Base-by-base conservation (phyloP, 2,113 vertebrate species). In the Salvelinus alpinus region DNA sequence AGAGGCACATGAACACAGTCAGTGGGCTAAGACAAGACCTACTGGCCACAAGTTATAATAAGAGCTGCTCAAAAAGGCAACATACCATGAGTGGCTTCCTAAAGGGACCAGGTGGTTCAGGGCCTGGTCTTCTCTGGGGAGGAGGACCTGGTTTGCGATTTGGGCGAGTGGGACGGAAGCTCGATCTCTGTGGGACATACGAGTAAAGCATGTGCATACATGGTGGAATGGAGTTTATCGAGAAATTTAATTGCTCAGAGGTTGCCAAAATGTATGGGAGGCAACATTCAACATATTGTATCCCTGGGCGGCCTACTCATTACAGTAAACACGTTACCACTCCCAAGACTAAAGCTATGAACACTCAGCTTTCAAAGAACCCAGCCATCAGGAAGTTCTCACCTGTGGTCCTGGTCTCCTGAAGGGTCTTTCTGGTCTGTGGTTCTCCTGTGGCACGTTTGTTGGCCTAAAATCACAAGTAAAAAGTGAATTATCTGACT, bases 71-170 rank as follows among this genome's bases (percentile, higher is more conserved):
- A 18, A 12, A 29, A 64, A 2, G 2, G 4, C 4, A 1, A 44
- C 82, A 59, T 84, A 94, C 93, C 93, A 94, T 93, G 60, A 94
- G 88, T 0, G 93, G 92, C 75, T 90, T 90, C 81, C 91, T 81
- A n/a, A 90, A 1, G 59, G 86, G 64, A 24, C 84, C 86, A 0
- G 80, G 73, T 25, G 73, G n/a, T 2, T 88, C 90, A 27, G 88
- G 82, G n/a, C 66, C 80, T 0, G 59, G 8, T n/a, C 64, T 86
- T 29, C 86, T 87, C 14, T 77, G 84, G 74, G 68, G 14, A 0
- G 29, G 48, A 51, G 14, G 9, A 14, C 48, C 48, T 51, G 48
- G 68, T 62, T 65, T 59, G 7, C 68, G 2, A 48, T 80, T 79
- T 9, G 78, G 65, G 60, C 84, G 86, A 72, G 71, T 76, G 22